Base-by-base conservation (phyloP, 2,113 vertebrate genomes). In the Nyctereutes procyonoides region DNA sequence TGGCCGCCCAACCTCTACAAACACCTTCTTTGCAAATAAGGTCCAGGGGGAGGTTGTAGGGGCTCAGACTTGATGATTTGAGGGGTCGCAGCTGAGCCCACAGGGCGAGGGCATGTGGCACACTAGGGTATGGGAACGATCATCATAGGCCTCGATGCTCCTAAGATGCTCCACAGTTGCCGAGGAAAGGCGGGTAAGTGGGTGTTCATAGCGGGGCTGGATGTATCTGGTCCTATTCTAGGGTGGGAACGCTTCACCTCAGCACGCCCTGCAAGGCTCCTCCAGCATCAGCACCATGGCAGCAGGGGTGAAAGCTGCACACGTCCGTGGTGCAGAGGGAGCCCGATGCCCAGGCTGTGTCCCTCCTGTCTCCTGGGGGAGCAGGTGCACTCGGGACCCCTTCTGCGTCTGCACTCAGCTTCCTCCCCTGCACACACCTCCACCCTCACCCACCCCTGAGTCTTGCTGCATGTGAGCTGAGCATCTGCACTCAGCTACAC, bases 31-130 rank as follows among this genome's bases (percentile, higher is more conserved):
- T 74, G 20, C 38, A 74, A 77, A 9, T 28, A 51, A 77, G 26
- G 43, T 30, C 26, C 43, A 8, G 1, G 7, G 24, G 24, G 43
- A 17, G 26, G 74, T 15, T 51, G 12, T n/a, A 38, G 17, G 69
- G 19, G 1, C 16, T 51, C 1, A 3, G 43, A 28, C 4, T 4
- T 30, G 24, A 51, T 30, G 6, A 28, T 28, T 28, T 22, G 1
- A 48, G 26, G 14, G 26, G 74, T 15, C 19, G 9, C n/a, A 22
- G 69, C 19, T 38, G 69, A 71, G 16, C 19, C 69, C n/a, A 35
- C 17, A 22, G 35, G 3, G 1, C 17, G 19, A 71, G 19, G n/a
- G 14, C 26, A 2, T 6, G 12, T 16, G 6, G 7, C 24, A 51
- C 13, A 16, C 43, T 28, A 16, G n/a, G n/a, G 12, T 11, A 38